phyloP scores from a whole-genome alignment of 2,888 invertebrate species.

The Hemaris fuciformis region DNA sequence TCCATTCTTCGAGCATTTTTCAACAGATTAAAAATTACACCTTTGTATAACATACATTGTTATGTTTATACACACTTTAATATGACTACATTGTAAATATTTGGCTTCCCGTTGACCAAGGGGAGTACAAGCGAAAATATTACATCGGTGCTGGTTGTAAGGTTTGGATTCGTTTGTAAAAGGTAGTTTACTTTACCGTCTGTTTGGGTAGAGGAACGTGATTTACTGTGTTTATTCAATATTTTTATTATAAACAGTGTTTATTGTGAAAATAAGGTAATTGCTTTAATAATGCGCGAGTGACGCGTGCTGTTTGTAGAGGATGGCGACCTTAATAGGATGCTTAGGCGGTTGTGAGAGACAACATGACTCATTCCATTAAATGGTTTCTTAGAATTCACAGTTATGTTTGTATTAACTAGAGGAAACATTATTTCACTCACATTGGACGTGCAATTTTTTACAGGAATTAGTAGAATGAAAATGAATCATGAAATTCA shows the following conservation, averaged over 20 bases:
- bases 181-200: neutral
- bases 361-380: neutral
- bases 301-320: neutral
- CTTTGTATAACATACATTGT: constrained; percentile 6
- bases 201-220: constrained; percentile 1
- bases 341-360: neutral
- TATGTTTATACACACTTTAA: constrained; percentile 8
- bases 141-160: neutral
- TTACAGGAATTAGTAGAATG: no score
- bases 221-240: constrained; percentile 4
- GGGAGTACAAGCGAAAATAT: neutral
- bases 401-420: neutral
- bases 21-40: neutral
- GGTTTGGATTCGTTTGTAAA: neutral
- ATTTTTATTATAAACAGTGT: constrained; percentile 10
- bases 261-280: neutral
- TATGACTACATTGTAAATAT: constrained; percentile 1
- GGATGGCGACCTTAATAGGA: neutral
- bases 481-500: no score
- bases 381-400: neutral
- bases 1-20: neutral
- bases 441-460: no score
- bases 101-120: neutral
- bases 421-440: no score
- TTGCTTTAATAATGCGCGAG: neutral